phyloP scores from a whole-genome alignment of 2,797 vertebrate species.

The Podarcis siculus region DNA sequence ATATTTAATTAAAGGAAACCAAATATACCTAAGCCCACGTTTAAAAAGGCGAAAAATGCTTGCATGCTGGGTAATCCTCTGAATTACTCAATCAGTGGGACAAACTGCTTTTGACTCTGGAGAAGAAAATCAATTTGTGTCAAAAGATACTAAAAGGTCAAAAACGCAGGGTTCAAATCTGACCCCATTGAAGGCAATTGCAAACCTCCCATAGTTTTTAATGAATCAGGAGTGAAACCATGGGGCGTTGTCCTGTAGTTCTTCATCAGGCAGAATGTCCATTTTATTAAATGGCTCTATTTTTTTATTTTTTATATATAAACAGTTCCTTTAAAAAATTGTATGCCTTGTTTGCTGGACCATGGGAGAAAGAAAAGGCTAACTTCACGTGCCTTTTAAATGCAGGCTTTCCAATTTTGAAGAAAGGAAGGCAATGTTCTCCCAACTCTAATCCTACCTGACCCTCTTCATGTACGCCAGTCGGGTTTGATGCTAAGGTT shows the following conservation, averaged over 20 bases:
- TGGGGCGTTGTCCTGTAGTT: constrained; percentile 14
- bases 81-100: constrained; percentile 29
- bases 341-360: neutral
- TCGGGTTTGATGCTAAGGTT: neutral
- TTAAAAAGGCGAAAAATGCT: constrained; percentile 22
- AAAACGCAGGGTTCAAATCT: constrained; percentile 20
- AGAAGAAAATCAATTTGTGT: neutral
- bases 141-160: neutral
- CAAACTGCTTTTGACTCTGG: constrained; percentile 10
- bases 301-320: neutral
- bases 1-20: constrained; percentile 45
- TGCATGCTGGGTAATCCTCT: constrained; percentile 9
- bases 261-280: neutral
- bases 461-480: neutral
- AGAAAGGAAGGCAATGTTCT: neutral
- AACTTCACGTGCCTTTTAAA: neutral
- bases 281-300: neutral
- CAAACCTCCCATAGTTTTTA: constrained; percentile 20
- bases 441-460: neutral
- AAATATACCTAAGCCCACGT: neutral
- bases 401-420: neutral
- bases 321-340: neutral
- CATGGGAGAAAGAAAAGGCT: neutral
- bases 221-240: constrained; percentile 21
- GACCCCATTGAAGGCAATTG: constrained; percentile 30